Evolutionary conservation across 1,140 invertebrate genomes (phyloP), one percentile per base, ranked within the genome.

Genomic region (Drosophila baimaii): DNA sequence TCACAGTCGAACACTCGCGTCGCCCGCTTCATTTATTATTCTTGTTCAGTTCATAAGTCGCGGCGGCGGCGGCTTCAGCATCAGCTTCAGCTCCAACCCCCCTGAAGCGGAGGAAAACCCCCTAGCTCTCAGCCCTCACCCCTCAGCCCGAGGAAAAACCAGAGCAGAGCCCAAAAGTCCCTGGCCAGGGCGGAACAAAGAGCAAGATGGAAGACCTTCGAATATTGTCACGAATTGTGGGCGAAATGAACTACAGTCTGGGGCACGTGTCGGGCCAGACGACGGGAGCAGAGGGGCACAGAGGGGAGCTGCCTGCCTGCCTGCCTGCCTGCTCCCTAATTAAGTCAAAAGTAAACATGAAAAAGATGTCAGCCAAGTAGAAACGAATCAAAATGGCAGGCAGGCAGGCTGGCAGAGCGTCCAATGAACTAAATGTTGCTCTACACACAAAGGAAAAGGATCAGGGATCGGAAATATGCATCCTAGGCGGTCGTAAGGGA

Each of bases 321-420:
- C n/a, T n/a, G n/a, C n/a, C 13, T 21, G 56, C n/a, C 62, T 44
- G 33, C 39, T 54, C 23, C 54, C 74, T 86, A 85, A 85, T 85
- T 85, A 86, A 86, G 69, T 80, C 49, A 68, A 72, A 72, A 79
- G 82, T 86, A 85, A 81, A 81, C 73, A 81, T 84, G 51, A 78
- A 77, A 85, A 81, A 81, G 47, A 86, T 71, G 75, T 79, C 58
- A 65, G 69, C 43, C 44, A 81, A 74, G 69, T 68, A 82, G 69
- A 75, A 78, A 66, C 55, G 63, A 65, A 70, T 82, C 80, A 70
- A 71, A 82, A 64, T 74, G 63, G 47, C 62, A 69, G 62, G 29
- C 65, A 63, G 61, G 23, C 23, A 15, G 29, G 10, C 47, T 0
- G 5, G 31, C n/a, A 15, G 49, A 35, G 35, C 27, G 62, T 43